Conservation (phyloP, 1,140 invertebrate genomes). For the Wiebesia pumilae region DNA sequence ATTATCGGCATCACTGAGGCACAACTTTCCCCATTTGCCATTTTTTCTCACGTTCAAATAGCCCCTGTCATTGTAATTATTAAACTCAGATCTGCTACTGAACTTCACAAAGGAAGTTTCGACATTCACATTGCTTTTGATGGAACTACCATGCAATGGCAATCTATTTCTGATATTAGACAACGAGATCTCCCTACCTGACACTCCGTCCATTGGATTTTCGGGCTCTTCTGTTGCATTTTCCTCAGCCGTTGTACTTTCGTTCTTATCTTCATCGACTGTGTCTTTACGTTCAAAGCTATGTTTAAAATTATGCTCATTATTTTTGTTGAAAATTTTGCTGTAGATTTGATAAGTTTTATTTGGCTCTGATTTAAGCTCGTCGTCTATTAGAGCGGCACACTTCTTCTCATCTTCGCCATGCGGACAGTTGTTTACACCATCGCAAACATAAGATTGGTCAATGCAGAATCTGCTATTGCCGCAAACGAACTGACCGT, state of each 20-base stretch:
- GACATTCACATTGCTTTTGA: conserved; percentile 53
- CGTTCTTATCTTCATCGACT: not conserved
- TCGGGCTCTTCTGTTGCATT: not conserved
- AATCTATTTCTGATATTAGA: conserved; percentile 54
- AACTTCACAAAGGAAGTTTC: conserved; percentile 47
- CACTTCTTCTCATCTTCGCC: conserved; percentile 89
- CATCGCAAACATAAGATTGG: conserved; percentile 82
- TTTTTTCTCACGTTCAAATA: conserved; percentile 84
- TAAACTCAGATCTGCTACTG: conserved; percentile 59
- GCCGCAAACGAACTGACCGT: conserved; percentile 84
- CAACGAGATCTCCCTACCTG: conserved; percentile 66
- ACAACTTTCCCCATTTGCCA: conserved; percentile 87
- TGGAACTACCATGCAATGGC: conserved; percentile 48
- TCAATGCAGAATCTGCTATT: conserved; percentile 83
- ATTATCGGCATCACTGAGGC: conserved; percentile 67
- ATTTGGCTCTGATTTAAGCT: conserved; percentile 40
- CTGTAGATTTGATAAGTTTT: not conserved
- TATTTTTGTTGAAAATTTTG: conserved; percentile 11
- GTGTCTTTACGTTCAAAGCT: not conserved
- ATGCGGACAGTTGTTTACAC: conserved; percentile 83
- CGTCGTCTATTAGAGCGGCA: conserved; percentile 72
- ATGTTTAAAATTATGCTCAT: not conserved
- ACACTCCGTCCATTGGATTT: conserved; percentile 52
- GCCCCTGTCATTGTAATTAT: conserved; percentile 75
- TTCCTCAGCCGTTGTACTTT: not conserved